These are phyloP conservation scores for Drosophila mulleri DNA, from an alignment of 2,888 invertebrate genomes.

Conservation along the genomic window DNA sequence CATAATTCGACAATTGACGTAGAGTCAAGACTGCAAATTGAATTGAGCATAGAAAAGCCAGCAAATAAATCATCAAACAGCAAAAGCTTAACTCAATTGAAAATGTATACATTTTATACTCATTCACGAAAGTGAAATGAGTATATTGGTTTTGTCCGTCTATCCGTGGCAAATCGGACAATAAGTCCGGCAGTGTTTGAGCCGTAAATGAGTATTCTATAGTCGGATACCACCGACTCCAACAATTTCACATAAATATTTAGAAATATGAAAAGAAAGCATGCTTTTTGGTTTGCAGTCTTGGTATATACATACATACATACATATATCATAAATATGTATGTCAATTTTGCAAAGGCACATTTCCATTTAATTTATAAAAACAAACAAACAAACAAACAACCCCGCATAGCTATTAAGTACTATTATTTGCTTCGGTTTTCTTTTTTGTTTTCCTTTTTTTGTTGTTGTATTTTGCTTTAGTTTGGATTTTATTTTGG, in stretches of 20 bases:
- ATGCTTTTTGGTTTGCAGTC: neutral
- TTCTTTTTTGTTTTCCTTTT: neutral
- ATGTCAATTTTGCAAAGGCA: neutral
- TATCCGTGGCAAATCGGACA: too few relatives aligned
- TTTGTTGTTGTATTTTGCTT: conserved; percentile 10
- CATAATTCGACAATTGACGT: neutral
- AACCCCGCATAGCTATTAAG: neutral
- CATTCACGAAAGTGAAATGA: too few relatives aligned
- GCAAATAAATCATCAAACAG: too few relatives aligned
- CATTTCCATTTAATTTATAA: neutral
- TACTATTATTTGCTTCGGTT: neutral
- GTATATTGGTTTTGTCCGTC: too few relatives aligned
- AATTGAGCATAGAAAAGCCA: neutral
- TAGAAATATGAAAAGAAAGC: too few relatives aligned
- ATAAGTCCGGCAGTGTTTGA: too few relatives aligned
- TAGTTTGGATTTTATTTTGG: neutral
- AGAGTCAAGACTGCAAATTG: neutral
- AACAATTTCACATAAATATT: too few relatives aligned
- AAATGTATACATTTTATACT: too few relatives aligned
- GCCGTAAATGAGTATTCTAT: too few relatives aligned
- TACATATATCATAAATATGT: neutral
- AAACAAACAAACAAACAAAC: neutral
- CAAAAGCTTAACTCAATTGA: too few relatives aligned
- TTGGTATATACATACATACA: too few relatives aligned
- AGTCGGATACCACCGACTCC: too few relatives aligned